Evolutionary conservation across 2,113 vertebrate genomes (phyloP).

Genomic region (Semnopithecus entellus): DNA sequence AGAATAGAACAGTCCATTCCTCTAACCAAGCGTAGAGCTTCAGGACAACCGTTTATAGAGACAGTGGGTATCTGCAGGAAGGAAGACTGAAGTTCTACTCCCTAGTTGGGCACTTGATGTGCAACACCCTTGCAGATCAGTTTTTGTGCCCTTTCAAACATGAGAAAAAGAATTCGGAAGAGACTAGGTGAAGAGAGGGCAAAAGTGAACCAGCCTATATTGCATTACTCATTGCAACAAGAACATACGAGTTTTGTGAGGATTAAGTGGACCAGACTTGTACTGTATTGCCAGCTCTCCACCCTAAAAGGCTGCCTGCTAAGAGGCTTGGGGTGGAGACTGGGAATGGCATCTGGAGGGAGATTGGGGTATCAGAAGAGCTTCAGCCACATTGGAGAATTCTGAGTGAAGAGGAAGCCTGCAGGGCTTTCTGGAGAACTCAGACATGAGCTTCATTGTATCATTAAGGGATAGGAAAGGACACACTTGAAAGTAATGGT

Average conservation of each 20-base stretch:
- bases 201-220: background rate
- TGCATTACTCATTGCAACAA: background rate
- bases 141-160: background rate
- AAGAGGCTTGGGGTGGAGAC: background rate
- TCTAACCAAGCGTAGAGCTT: background rate
- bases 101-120: background rate
- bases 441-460: background rate
- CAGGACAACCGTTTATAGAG: background rate
- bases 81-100: background rate
- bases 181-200: background rate
- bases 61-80: background rate
- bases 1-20: background rate
- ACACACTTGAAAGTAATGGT: background rate
- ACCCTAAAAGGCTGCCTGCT: background rate
- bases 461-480: background rate
- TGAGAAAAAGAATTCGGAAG: background rate
- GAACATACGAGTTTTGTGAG: background rate
- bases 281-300: background rate
- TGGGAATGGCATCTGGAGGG: background rate
- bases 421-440: background rate
- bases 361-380: background rate
- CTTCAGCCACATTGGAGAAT: background rate
- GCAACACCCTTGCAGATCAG: background rate
- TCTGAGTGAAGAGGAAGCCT: background rate
- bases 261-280: background rate